Conservation (phyloP, 35 echinoderm and acorn worm genomes). For the Hemicentrotus pulcherrimus region DNA sequence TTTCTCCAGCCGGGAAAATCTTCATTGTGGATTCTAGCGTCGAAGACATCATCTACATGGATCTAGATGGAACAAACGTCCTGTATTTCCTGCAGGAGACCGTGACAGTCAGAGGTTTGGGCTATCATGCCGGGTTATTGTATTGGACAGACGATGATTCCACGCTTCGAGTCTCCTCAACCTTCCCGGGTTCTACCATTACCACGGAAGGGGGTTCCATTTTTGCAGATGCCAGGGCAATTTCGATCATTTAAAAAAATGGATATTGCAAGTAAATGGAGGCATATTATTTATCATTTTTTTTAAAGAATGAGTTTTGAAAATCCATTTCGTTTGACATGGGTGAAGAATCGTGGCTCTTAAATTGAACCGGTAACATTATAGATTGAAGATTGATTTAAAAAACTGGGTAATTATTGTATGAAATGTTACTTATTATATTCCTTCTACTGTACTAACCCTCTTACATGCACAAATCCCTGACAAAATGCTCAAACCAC, state of each 20-base stretch:
- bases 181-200: not conserved
- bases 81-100: not conserved
- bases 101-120: not conserved
- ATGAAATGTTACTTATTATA: too few species aligned
- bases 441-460: too few species aligned
- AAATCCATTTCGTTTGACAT: too few species aligned
- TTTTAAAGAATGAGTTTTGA: too few species aligned
- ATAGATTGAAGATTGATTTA: too few species aligned
- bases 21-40: not conserved
- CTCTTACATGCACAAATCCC: too few species aligned
- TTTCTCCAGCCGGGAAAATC: not conserved
- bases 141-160: constrained; percentile 30
- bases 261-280: too few species aligned
- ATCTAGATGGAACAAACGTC: not conserved
- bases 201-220: not conserved
- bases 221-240: not conserved
- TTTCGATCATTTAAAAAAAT: constrained; percentile 13
- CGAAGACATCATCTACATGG: constrained; percentile 30
- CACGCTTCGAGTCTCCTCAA: not conserved
- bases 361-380: too few species aligned
- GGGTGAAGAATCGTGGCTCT: too few species aligned
- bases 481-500: too few species aligned
- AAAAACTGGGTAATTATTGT: too few species aligned
- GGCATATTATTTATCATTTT: too few species aligned
- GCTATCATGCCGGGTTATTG: not conserved